Base-by-base conservation (phyloP, 2,113 vertebrate genomes). In the Caloenas nicobarica region DNA sequence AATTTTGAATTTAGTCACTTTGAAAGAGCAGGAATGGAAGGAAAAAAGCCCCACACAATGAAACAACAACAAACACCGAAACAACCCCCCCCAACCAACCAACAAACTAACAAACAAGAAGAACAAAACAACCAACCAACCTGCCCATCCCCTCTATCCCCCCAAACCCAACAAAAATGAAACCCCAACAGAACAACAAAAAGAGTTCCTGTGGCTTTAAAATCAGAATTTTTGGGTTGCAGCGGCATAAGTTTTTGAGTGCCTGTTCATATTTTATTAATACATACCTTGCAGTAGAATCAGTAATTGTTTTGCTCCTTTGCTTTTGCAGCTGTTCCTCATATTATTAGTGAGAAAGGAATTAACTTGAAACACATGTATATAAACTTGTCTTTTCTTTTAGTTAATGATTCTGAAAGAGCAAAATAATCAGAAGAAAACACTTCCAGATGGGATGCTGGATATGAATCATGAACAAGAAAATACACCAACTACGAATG, bases 391-490 rank as follows among this genome's bases (percentile, higher is more conserved):
- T 53, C 64, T 51, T 92, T 61, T 53, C 64, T 51, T 98, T 79
- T 83, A 99, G 99, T 91, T 99, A 93, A 98, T 98, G 86, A 98
- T 98, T 96, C 97, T 99, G 78, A 98, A 99, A 97, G 99, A 99
- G 89, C 99, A 99, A 97, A 98, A 97, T 97, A 98, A 97, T 95
- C 99, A 98, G 98, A 99, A 99, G 96, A 99, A 98, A 97, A 95
- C 97, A 40, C 95, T 98, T 48, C 95, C 97, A 60, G 99, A 99
- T 28, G 98, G 99, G 83, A 97, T 98, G 79, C 96, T 98, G 33
- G 99, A 99, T 81, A 68, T 98, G 69, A 99, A 98, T 97, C 98
- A 98, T 23, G 98, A 98, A 61, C 98, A 98, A 36, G 99, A 99
- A 80, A 98, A 96, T 73, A 89, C 97, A 8, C 98, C 98, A 1